Conservation (phyloP, 2,113 vertebrate species). For the Equus przewalskii region DNA sequence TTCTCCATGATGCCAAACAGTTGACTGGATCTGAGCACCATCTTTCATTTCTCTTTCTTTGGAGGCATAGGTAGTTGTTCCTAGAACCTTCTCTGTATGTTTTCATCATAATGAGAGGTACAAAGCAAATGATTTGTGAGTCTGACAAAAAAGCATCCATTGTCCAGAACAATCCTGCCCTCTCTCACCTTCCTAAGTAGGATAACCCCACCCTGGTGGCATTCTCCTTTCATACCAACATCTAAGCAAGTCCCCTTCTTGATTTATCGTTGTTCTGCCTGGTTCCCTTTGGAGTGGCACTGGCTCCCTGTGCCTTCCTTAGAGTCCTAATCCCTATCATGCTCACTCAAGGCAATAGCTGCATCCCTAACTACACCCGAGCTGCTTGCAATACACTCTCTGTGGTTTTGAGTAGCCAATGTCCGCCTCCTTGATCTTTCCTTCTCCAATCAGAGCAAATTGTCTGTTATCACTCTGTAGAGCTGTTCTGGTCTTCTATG, state of each 20-base stretch:
- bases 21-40: not conserved
- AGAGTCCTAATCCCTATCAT: accelerated
- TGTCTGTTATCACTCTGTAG: not conserved
- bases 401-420: not conserved
- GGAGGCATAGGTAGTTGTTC: not conserved
- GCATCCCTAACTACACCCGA: too few species aligned
- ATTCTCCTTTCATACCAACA: not conserved
- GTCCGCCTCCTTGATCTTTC: not conserved
- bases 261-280: not conserved
- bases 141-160: not conserved
- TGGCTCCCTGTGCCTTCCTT: not conserved
- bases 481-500: not conserved
- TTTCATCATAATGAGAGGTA: not conserved
- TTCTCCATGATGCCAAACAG: not conserved
- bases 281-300: accelerated
- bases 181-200: not conserved
- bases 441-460: not conserved
- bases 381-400: not conserved
- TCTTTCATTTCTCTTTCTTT: not conserved
- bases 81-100: not conserved
- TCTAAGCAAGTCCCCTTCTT: not conserved
- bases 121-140: not conserved
- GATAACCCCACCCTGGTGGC: too few species aligned
- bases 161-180: not conserved
- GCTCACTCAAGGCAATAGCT: not conserved